Percentiles rank a stretch among this genome's conserved stretches.
phyloP scores from a whole-genome alignment of 2,113 vertebrate genomes.

The Cyprinodon brontotheroides region DNA sequence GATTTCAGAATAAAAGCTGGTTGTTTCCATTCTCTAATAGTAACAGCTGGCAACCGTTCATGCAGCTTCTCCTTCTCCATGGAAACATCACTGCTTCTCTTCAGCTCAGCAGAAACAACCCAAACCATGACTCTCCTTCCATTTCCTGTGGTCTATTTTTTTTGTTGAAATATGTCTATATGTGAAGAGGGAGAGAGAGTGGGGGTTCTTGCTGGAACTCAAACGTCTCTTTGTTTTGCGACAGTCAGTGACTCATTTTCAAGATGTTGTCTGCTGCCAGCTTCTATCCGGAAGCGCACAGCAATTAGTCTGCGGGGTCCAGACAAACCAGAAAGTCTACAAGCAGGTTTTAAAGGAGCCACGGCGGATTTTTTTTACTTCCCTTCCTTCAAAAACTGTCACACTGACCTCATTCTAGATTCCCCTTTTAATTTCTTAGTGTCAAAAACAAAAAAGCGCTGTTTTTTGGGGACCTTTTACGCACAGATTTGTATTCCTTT shows the following conservation, averaged over 20 bases:
- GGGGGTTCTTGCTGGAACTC: conserved; percentile 69
- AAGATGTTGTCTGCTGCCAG: conserved; percentile 99
- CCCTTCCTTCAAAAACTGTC: neutral
- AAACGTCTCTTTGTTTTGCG: conserved; percentile 96
- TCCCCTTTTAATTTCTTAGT: neutral
- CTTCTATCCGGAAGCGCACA: conserved; percentile 98
- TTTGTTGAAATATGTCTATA: conserved; percentile 20
- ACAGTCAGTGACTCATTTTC: conserved; percentile 97
- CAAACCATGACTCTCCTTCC: conserved; percentile 14
- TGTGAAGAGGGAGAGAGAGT: conserved; percentile 8
- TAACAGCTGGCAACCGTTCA: neutral
- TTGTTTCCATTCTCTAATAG: neutral
- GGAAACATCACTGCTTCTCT: neutral
- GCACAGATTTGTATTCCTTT: conserved; percentile 1
- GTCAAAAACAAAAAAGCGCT: neutral
- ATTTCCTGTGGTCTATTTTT: conserved; percentile 16
- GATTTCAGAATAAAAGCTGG: conserved; percentile 31
- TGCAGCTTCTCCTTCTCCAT: neutral
- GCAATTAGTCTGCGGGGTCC: conserved; percentile 93
- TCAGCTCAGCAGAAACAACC: conserved; percentile 16
- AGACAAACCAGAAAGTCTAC: conserved; percentile 96
- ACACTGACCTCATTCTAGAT: neutral
- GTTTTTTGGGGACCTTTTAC: neutral
- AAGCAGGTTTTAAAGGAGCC: conserved; percentile 80
- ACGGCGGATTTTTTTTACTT: conserved; percentile 26